These are phyloP conservation scores for Pseudomyrmex flavicornis DNA, from an alignment of 1,140 invertebrate species.

Conservation along the genomic window DNA sequence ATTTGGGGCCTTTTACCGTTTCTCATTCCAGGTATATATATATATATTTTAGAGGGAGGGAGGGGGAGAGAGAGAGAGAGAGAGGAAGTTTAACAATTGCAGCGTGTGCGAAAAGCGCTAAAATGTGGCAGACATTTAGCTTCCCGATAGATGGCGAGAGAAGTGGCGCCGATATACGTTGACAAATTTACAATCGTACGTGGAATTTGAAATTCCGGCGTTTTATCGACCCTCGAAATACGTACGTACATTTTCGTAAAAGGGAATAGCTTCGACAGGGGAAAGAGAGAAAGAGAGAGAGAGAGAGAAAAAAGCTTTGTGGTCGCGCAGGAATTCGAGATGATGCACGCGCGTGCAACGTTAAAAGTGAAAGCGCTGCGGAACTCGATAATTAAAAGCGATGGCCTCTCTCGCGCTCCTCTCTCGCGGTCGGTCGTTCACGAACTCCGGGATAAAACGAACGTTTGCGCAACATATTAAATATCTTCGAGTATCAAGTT, in stretches of 20 bases:
- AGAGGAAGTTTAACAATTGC: slow-evolving; percentile 65
- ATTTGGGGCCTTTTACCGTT: slow-evolving; percentile 53
- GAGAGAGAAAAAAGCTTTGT: slow-evolving; percentile 45
- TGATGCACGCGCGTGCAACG: slow-evolving; percentile 1
- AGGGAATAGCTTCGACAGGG: slow-evolving; percentile 21
- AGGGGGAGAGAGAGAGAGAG: no score
- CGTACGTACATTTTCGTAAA: slow-evolving; percentile 30
- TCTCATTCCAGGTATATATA: slow-evolving; percentile 24
- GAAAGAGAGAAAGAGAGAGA: background rate
- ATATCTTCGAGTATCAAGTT: slow-evolving; percentile 14
- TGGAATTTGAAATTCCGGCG: slow-evolving; percentile 50
- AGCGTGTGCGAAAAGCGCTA: slow-evolving; percentile 47
- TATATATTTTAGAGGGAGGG: no score
- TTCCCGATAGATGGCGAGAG: slow-evolving; percentile 22
- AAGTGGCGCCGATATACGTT: slow-evolving; percentile 15
- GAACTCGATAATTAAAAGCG: slow-evolving; percentile 57
- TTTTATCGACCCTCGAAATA: slow-evolving; percentile 37
- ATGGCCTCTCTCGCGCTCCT: background rate
- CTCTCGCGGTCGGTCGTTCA: slow-evolving; percentile 32
- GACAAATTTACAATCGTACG: slow-evolving; percentile 57
- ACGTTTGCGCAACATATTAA: slow-evolving; percentile 46
- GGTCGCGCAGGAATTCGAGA: slow-evolving; percentile 38
- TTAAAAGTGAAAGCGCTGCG: slow-evolving; percentile 52
- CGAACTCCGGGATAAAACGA: slow-evolving; percentile 26
- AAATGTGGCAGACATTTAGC: slow-evolving; percentile 32